Base-by-base conservation (phyloP, 1,140 invertebrate species). In the Leucophenga varia region DNA sequence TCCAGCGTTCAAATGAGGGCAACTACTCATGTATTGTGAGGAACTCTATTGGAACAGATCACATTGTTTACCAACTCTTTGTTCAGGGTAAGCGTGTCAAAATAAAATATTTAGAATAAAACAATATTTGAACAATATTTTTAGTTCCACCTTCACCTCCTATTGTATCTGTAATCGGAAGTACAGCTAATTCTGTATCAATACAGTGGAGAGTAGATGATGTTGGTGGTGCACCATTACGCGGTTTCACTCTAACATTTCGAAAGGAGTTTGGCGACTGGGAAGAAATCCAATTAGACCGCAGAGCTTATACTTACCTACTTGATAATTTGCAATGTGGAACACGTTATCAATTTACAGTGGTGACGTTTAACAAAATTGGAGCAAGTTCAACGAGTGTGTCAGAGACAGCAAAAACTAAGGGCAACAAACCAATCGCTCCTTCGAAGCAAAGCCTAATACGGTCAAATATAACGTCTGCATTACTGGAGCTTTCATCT, bases 321-420 rank as follows among this genome's bases (percentile, higher is more conserved):
- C 61, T 89, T 3, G 81, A 82, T 34, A 80, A 81, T 37, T 75
- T 89, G 2, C 68, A 80, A 2, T 89, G 87, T 59, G 87, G 87
- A 1, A 88, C 84, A 22, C 82, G 80, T 16, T 89, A 90, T 61
- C 83, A 87, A 47, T 76, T 89, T 7, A 86, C 82, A 41, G 72
- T 90, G 47, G 82, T 79, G 0, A 82, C 85, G 0, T 82, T 81
- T 59, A 89, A 89, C 56, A 86, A 83, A 76, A 83, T 89, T 16
- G 87, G 87, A 2, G 81, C 77, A 43, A 87, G 87, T 48, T 78
- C 81, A 2, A 77, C 86, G 0, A 88, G 86, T 61, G 54, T 79
- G 2, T 73, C 82, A 19, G 75, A 82, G 31, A 79, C 77, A 19
- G 78, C 80, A 0, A 79, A 78, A 47, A 88, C 86, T 6, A 82